phyloP scores from a whole-genome alignment of 2,888 invertebrate genomes.

The Pollenia griseotomentosa region DNA sequence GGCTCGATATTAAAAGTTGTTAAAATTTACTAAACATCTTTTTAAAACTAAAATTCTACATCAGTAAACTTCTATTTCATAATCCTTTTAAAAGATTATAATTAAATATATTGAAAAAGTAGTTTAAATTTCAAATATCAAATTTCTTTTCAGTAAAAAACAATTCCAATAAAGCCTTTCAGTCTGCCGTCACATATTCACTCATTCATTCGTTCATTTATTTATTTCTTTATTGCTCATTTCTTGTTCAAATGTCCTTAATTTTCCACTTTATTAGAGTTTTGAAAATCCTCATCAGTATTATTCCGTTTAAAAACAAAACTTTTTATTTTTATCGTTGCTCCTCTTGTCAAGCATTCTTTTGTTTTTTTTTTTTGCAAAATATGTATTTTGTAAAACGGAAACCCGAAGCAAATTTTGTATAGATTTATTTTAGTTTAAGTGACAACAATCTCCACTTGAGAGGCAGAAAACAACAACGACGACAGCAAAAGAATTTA shows the following conservation, averaged over 20 bases:
- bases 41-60: slow-evolving; percentile 9
- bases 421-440: slow-evolving; percentile 55
- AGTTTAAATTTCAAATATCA: slow-evolving; percentile 53
- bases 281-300: slow-evolving; percentile 58
- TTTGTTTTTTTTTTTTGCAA: slow-evolving; percentile 38
- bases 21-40: not conserved
- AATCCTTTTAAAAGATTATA: slow-evolving; percentile 35
- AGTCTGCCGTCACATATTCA: not conserved
- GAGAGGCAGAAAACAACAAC: slow-evolving; percentile 51
- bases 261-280: slow-evolving; percentile 73
- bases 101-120: not conserved
- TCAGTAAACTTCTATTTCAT: not conserved
- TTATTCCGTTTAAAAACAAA: slow-evolving; percentile 40
- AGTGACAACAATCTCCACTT: slow-evolving; percentile 59
- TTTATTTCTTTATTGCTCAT: slow-evolving; percentile 69
- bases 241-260: slow-evolving; percentile 60
- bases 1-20: not conserved
- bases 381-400: slow-evolving; percentile 38
- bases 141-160: not conserved
- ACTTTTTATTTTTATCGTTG: slow-evolving; percentile 42
- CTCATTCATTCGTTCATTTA: not conserved
- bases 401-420: slow-evolving; percentile 50
- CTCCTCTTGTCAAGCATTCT: slow-evolving; percentile 4
- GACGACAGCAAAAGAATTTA: slow-evolving; percentile 6
- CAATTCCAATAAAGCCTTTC: not conserved